Evolutionary conservation across 1,140 invertebrate species (phyloP), one percentile per base, ranked within the genome.

Genomic region (Temnothorax longispinosus): DNA sequence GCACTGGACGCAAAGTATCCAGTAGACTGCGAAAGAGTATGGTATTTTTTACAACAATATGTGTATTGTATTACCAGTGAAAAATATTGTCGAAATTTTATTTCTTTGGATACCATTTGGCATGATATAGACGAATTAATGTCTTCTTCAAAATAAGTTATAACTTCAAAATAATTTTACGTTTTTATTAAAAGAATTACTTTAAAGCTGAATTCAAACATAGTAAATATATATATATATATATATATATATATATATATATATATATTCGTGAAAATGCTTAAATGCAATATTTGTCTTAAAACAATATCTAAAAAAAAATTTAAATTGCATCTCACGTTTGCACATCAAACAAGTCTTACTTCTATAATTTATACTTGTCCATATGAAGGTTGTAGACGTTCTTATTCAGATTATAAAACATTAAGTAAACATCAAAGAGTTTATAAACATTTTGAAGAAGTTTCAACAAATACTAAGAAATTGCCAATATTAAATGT

Each of bases 1-100:
- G 65, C 65, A 13, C 4, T 67, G 4, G 10, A 67, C 44, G 65
- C 41, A 69, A 41, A 38, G 5, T 72, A 72, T 72, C 69, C 69
- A 18, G 47, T 52, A 0, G 47, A 72, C 21, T 72, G 13, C 3
- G 47, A 72, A 52, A 52, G 6, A 2, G 13, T 72, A 18, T 72
- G 47, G 47, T 52, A 52, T 5, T 72, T 72, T 50, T 35, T 72
- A 35, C 69, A 72, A 72, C 1, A 50, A 0, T 5, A 52, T 10
- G 44, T 72, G 3, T 72, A 72, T 8, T 7, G 15, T 32, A 32
- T 71, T 50, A 50, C 21, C 7, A 47, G 0, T 2, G 41, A 15
- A 71, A 47, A 50, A 32, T 27, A 71, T 32, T 3, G 1, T 38
- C 67, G 21, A 18, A 50, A 71, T 50, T 71, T 71, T 47, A 8